phyloP scores from a whole-genome alignment of 2,888 invertebrate genomes.

The Xiphydria camelus region DNA sequence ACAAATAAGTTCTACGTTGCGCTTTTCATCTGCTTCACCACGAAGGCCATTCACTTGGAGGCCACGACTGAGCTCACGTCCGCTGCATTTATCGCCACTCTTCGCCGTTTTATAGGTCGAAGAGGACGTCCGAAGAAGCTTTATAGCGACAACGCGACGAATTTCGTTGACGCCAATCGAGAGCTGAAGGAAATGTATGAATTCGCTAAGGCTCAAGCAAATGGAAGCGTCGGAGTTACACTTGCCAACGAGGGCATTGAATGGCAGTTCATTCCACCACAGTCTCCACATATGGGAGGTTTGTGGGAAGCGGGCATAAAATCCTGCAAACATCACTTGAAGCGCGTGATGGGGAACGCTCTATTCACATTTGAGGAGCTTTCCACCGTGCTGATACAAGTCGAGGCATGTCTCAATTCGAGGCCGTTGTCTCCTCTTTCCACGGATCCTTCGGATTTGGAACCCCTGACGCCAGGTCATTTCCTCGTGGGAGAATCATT shows the following conservation, averaged over 20 bases:
- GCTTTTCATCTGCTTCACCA: no score
- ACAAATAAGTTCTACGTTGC: conserved; percentile 25
- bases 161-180: conserved; percentile 33
- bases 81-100: conserved; percentile 23
- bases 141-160: conserved; percentile 32
- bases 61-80: conserved; percentile 23
- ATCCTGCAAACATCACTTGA: conserved; percentile 34
- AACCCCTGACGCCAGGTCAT: conserved; percentile 40
- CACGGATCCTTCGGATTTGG: conserved; percentile 24
- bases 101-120: conserved; percentile 27
- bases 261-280: conserved; percentile 38
- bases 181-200: conserved; percentile 19
- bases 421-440: conserved; percentile 34
- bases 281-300: conserved; percentile 39
- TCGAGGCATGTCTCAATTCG: conserved; percentile 38
- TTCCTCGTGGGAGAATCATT: no score
- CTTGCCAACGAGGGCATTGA: conserved; percentile 16
- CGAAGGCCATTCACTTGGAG: conserved; percentile 32
- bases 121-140: conserved; percentile 22
- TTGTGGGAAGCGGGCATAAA: conserved; percentile 41
- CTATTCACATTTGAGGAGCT: conserved; percentile 38
- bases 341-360: conserved; percentile 21
- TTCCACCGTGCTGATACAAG: conserved; percentile 28
- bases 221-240: neutral
- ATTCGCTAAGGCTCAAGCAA: neutral